Conservation (phyloP, 2,888 invertebrate species). For the Argyresthia goedartella region DNA sequence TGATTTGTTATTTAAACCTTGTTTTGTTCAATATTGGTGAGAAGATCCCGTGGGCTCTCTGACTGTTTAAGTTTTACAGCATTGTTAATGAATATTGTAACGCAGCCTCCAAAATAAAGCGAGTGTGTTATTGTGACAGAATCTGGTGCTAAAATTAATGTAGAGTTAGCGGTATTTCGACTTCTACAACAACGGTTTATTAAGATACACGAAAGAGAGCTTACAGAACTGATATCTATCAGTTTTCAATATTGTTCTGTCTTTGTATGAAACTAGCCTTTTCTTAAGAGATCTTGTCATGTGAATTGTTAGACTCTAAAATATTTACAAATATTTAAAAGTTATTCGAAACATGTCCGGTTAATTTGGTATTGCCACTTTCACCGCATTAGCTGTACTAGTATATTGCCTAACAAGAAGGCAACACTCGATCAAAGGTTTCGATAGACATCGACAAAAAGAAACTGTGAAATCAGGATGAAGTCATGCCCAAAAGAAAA, state of each 20-base stretch:
- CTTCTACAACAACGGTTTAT: no score
- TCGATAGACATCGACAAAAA: constrained; percentile 3
- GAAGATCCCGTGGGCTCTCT: constrained; percentile 32
- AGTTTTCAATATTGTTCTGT: no score
- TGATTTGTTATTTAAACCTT: constrained; percentile 38
- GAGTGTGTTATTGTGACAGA: constrained; percentile 5
- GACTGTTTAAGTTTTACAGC: constrained; percentile 18
- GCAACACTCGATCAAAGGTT: neutral
- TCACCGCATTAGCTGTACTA: neutral
- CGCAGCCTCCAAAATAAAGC: no score
- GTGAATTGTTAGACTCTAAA: no score
- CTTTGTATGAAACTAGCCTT: no score
- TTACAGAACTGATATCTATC: no score
- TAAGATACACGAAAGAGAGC: no score
- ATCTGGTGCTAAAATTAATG: constrained; percentile 17
- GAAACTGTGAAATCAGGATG: constrained; percentile 32
- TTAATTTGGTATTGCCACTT: neutral
- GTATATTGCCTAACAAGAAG: no score
- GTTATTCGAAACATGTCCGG: neutral
- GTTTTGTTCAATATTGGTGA: constrained; percentile 37
- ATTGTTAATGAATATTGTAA: constrained; percentile 11
- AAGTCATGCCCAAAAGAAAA: constrained; percentile 27
- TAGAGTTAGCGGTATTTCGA: neutral
- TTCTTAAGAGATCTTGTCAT: neutral
- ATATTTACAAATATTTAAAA: neutral